Base-by-base conservation (phyloP, 2,113 vertebrate genomes). In the Falcunculus frontatus region DNA sequence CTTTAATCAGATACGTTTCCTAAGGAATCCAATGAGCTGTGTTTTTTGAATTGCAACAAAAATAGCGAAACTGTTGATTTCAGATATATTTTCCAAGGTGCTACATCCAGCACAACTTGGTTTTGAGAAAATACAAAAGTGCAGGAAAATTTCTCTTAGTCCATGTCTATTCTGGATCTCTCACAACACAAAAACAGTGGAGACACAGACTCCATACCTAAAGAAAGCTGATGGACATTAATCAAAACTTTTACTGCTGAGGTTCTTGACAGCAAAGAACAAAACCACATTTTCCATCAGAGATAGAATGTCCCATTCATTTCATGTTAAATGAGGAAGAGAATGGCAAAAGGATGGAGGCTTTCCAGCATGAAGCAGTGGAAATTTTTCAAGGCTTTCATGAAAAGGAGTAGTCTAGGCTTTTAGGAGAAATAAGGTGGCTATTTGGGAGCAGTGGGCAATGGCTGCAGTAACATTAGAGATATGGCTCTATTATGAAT, bases 21-120 rank as follows among this genome's bases (percentile, higher is more conserved):
- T 60, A 77, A 91, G 49, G 65, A 94, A 84, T 60, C 41, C 64
- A 75, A 5, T 25, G 65, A 94, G 37, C 33, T 67, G 11, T 69
- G 29, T 44, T 81, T 87, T 93, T 41, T 87, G 44, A 91, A 92
- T n/a, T 52, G 27, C 53, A 92, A 72, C 64, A 92, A 89, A 90
- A 94, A 60, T 29, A 91, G 64, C 33, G 75, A 78, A 84, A 25
- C 25, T 41, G 44, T 81, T 89, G 93, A 79, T 60, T 92, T 87
- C 84, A 92, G 29, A 90, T 78, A 2, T n/a, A n/a, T 95, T 94
- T 95, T 96, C 89, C 93, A 89, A 94, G 30, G 60, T 91, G 41
- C 21, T 91, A 41, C 10, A 60, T 91, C 87, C 69, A 95, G 46
- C 29, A 81, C 42, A 90, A 41, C n/a, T 67, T 39, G 37, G 39